Evolutionary conservation across 2,797 vertebrate species (phyloP), one percentile per base, ranked within the genome.

Genomic region (Decapterus maruadsi): DNA sequence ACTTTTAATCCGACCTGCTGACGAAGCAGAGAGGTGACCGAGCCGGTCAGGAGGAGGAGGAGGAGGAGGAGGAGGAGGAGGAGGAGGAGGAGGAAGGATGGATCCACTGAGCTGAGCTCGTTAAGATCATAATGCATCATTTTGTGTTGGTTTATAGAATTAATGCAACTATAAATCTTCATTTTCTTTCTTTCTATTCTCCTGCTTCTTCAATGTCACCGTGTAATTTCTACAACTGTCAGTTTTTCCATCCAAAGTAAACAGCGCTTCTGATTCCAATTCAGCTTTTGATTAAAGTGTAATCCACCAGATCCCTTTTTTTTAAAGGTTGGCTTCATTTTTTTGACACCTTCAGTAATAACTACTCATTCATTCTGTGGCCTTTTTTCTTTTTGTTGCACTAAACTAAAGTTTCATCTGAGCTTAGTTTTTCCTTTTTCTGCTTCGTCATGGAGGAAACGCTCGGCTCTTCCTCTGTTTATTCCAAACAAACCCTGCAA

Each of bases 331-430:
- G 45, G 50, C 67, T 72, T 62, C 29, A 29, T 26, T 34, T 77
- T 77, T 73, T 57, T 84, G 76, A 85, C 80, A 80, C 76, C 50
- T 81, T 40, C 38, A 54, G 70, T 79, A 76, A 79, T 80, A 68
- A 74, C 72, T 42, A 68, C 54, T 67, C 61, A 82, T 84, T 82
- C 66, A 74, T 72, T 82, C 56, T 26, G 65, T 76, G 65, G 58
- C 43, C 70, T 76, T 81, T 82, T 83, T 26, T 3, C 26, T 26
- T 26, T 26, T 26, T 26, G 1, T 78, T 62, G 7, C 45, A 68
- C 74, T 75, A 78, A 57, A 58, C 54, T 61, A 48, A 17, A 53
- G 22, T 51, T 71, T 45, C 38, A 34, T 36, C 38, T 64, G 48
- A 45, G 43, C 29, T 71, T 26, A 43, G 36, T 17, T 45, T 46